Evolutionary conservation across 2,888 invertebrate species (phyloP), one percentile per base, ranked within the genome.

Genomic region (Salticus scenicus): DNA sequence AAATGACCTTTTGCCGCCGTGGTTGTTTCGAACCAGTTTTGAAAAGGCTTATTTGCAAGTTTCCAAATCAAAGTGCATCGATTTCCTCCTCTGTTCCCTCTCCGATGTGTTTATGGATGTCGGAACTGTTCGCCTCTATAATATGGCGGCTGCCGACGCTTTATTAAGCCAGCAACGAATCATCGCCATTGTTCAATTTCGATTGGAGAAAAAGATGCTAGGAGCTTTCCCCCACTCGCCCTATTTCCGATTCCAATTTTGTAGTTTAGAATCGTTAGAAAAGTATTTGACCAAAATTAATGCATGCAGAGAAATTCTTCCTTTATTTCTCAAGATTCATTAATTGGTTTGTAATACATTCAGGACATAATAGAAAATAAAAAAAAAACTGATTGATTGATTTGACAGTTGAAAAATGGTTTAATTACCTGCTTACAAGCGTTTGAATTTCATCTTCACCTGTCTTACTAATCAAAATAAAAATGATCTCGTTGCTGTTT

Each of bases 151-250:
- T 24, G 66, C 69, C 77, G 83, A 73, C 83, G 73, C 83, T 77
- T 33, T 37, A 73, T 69, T 73, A 78, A 73, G 67, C 77, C 37
- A 73, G 73, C 82, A 41, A 73, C 83, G 83, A 77, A 84, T 84
- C 83, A 84, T 84, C 73, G 83, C 83, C 83, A 84, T 84, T 84
- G 83, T 84, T 84, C 77, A 78, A 84, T 84, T 84, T 84, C 77
- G 83, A 84, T 84, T 84, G 82, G 37, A 27, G n/a, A n/a, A 42
- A 63, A 64, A 33, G 42, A 47, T 31, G 67, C 51, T 28, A 1
- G 28, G 28, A 2, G 57, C 57, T 24, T 24, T 57, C 57, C 10
- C 17, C 10, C 57, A 24, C 57, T 37, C 37, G 4, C 37, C 10
- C 37, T 37, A 17, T 57, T 57, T 57, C 57, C 57, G 57, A 24